phyloP scores from a whole-genome alignment of 2,113 vertebrate species.

The Chunga burmeisteri region DNA sequence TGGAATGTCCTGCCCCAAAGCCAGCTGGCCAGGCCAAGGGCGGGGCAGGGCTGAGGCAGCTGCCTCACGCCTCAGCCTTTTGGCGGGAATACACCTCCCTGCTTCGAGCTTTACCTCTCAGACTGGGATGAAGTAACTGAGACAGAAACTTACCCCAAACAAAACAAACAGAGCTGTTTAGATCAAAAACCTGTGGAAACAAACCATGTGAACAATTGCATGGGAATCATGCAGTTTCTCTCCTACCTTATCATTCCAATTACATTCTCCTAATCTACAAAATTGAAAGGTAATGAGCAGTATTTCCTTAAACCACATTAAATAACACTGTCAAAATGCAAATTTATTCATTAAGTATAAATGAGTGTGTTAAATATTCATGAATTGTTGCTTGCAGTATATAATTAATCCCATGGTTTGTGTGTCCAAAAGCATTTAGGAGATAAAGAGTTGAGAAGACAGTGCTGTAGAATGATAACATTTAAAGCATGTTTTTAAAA shows the following conservation, averaged over 20 bases:
- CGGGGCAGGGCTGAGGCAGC: fast-evolving
- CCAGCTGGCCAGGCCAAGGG: fast-evolving
- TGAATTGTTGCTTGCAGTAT: constrained; percentile 79
- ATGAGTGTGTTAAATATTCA: constrained; percentile 85
- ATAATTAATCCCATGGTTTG: constrained; percentile 82
- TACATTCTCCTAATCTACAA: constrained; percentile 76
- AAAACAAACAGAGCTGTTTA: neutral
- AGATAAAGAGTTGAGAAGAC: constrained; percentile 51
- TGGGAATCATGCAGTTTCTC: constrained; percentile 60
- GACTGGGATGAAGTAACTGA: neutral
- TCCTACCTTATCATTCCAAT: constrained; percentile 75
- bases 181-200: neutral
- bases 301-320: constrained; percentile 83
- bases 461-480: constrained; percentile 45
- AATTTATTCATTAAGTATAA: constrained; percentile 88
- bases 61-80: neutral
- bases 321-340: constrained; percentile 85
- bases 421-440: constrained; percentile 75
- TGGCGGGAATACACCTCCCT: fast-evolving
- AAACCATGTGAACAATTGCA: constrained; percentile 23
- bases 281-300: constrained; percentile 81
- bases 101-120: neutral
- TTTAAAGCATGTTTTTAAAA: constrained; percentile 48
- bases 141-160: neutral
- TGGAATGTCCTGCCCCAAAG: neutral